Percentiles rank a stretch among this genome's conserved stretches.
Conservation (phyloP, 1,140 invertebrate species). For the Chelonus insularis region DNA sequence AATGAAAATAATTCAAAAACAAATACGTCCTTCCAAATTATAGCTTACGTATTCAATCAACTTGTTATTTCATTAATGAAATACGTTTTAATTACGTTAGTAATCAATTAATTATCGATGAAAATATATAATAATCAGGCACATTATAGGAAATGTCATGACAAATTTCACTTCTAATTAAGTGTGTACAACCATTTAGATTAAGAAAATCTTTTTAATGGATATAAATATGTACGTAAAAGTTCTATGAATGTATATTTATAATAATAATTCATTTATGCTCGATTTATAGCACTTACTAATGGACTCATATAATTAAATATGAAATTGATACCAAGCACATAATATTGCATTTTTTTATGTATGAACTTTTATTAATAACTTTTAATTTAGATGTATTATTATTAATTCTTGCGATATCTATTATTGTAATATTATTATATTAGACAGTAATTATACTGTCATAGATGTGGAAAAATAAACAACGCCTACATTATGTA, state of each 20-base stretch:
- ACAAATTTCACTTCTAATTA: not conserved
- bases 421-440: too few relatives aligned
- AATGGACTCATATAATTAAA: slow-evolving; percentile 9
- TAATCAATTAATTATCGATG: too few relatives aligned
- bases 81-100: too few relatives aligned
- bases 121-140: too few relatives aligned
- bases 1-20: slow-evolving; percentile 20
- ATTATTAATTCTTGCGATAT: too few relatives aligned
- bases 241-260: slow-evolving; percentile 20
- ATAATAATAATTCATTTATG: slow-evolving; percentile 13
- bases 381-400: slow-evolving; percentile 16
- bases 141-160: too few relatives aligned
- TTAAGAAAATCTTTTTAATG: slow-evolving; percentile 22
- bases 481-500: too few relatives aligned
- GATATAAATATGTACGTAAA: slow-evolving; percentile 27
- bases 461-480: too few relatives aligned
- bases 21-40: too few relatives aligned
- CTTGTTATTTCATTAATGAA: too few relatives aligned
- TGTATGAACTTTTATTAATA: slow-evolving; percentile 15
- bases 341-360: slow-evolving; percentile 12
- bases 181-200: slow-evolving; percentile 9
- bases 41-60: too few relatives aligned
- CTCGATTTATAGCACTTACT: slow-evolving; percentile 20
- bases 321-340: slow-evolving; percentile 11
- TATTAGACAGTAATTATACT: too few relatives aligned